Evolutionary conservation across 1,140 invertebrate species (phyloP).

Genomic region (Aporrectodea caliginosa): DNA sequence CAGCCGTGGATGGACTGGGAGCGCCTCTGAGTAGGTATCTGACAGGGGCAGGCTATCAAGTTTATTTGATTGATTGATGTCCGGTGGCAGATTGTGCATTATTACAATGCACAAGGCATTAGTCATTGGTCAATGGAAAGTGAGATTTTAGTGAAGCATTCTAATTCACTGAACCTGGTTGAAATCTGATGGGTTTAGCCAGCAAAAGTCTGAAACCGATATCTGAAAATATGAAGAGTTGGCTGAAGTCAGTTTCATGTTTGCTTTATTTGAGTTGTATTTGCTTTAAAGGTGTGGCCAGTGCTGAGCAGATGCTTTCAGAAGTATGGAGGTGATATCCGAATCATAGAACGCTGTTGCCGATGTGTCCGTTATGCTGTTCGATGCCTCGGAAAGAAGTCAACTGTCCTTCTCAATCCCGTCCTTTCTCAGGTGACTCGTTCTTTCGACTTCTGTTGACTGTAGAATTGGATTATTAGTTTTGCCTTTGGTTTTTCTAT

Average conservation of each 20-base stretch:
- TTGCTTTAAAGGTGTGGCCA: conserved; percentile 70
- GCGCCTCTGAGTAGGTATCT: no score
- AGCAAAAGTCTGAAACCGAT: no score
- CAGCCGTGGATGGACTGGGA: no score
- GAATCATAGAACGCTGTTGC: conserved; percentile 87
- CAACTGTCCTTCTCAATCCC: conserved; percentile 70
- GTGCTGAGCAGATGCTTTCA: conserved; percentile 72
- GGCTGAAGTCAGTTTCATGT: background rate
- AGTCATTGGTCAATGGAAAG: no score
- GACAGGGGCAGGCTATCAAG: no score
- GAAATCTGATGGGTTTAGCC: no score
- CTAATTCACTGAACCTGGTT: no score
- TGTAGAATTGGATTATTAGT: no score
- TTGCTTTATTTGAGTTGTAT: background rate
- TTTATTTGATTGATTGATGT: no score
- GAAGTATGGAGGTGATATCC: conserved; percentile 72
- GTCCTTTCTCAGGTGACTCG: conserved; percentile 69
- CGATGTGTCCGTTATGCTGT: conserved; percentile 83
- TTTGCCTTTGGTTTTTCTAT: no score
- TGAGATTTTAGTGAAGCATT: no score
- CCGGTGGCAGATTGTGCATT: background rate
- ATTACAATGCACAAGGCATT: background rate
- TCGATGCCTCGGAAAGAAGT: conserved; percentile 76
- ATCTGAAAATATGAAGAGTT: background rate
- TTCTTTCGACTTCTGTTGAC: no score